A percentile compares a stretch with the other conserved stretches of the same genome.
phyloP scores from a whole-genome alignment of 2,888 invertebrate genomes.

The Tenthredo distinguenda region DNA sequence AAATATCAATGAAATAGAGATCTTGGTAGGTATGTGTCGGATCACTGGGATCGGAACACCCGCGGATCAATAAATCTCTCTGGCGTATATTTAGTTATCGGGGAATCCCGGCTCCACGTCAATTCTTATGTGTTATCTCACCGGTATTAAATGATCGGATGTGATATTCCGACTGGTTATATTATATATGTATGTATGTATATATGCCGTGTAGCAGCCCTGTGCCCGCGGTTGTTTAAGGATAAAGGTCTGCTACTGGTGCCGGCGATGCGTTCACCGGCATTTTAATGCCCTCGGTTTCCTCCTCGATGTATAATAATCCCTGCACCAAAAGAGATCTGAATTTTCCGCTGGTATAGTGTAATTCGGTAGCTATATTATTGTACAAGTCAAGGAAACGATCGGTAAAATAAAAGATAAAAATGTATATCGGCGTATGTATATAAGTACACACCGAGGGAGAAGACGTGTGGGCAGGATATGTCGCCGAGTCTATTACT shows the following conservation, averaged over 20 bases:
- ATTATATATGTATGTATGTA: neutral
- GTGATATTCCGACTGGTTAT: conserved; percentile 68
- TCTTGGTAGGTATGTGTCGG: conserved; percentile 13
- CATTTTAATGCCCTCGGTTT: conserved; percentile 26
- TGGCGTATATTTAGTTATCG: conserved; percentile 68
- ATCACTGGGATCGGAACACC: conserved; percentile 46
- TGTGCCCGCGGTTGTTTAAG: neutral
- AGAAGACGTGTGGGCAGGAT: conserved; percentile 8
- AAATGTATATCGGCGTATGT: neutral
- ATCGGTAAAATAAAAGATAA: neutral
- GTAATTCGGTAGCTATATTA: neutral
- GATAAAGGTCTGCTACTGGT: conserved; percentile 1
- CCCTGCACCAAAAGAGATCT: neutral
- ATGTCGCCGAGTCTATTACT: conserved; percentile 22
- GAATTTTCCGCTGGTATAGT: neutral
- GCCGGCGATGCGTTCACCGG: neutral
- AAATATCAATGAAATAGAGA: conserved; percentile 33
- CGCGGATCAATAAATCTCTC: conserved; percentile 68
- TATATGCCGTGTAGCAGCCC: neutral
- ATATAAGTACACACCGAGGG: neutral
- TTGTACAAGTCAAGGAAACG: neutral
- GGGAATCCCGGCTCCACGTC: conserved; percentile 58
- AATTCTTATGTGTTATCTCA: conserved; percentile 70
- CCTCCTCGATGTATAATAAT: neutral
- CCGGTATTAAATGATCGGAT: conserved; percentile 69